phyloP scores from a whole-genome alignment of 2,888 invertebrate species.

The Lacanobia wlatinum region DNA sequence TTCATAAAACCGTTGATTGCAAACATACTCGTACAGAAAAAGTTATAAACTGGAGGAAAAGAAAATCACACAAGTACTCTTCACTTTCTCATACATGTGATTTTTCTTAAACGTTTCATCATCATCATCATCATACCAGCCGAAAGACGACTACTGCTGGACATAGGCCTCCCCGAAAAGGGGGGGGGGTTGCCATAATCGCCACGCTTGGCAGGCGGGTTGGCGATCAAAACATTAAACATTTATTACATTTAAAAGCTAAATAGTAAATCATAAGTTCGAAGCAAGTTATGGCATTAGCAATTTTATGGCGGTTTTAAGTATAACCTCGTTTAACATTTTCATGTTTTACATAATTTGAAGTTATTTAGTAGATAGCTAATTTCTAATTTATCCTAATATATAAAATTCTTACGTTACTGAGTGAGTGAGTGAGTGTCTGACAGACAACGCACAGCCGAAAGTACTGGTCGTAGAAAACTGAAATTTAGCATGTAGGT shows the following conservation, averaged over 20 bases:
- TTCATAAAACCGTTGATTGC: background rate
- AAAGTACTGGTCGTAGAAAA: too few species aligned
- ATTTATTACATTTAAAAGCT: slow-evolving; percentile 50
- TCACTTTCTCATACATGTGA: background rate
- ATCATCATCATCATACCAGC: too few species aligned
- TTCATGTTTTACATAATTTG: slow-evolving; percentile 45
- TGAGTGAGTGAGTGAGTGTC: too few species aligned
- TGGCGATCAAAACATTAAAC: too few species aligned
- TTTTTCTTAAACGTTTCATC: too few species aligned
- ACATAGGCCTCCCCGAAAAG: too few species aligned
- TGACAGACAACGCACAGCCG: too few species aligned
- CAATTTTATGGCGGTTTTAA: slow-evolving; percentile 65
- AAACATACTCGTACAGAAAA: background rate
- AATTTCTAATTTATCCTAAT: background rate
- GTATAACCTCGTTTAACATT: slow-evolving; percentile 33
- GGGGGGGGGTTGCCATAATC: too few species aligned
- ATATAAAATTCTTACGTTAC: too few species aligned
- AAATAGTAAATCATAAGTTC: slow-evolving; percentile 63
- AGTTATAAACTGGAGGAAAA: background rate
- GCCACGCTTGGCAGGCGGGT: too few species aligned
- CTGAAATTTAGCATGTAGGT: too few species aligned
- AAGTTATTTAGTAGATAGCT: background rate
- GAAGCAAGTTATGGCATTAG: slow-evolving; percentile 62
- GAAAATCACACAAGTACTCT: background rate
- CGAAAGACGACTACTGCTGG: too few species aligned